Base-by-base conservation (phyloP, 2,113 vertebrate species). In the Alligator sinensis region DNA sequence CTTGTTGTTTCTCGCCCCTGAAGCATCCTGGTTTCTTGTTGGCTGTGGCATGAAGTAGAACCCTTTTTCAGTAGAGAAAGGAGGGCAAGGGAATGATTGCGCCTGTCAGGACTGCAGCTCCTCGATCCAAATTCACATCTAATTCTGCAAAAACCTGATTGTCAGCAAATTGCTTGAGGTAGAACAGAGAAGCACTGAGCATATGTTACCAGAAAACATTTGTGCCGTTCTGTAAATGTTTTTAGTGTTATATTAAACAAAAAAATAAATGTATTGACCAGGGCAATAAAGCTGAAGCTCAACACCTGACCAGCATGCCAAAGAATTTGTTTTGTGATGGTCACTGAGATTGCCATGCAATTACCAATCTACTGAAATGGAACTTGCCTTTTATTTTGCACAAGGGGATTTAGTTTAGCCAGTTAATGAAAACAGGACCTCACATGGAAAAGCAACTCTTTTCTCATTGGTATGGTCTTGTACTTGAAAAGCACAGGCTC, bases 131-230 rank as follows among this genome's bases (percentile, higher is more conserved):
- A 96, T 90, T 95, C 79, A 9, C 85, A 95, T 81, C 90, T 95
- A 92, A 95, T 96, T 95, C 92, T 84, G 94, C 81, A 93, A 88
- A 96, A 96, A 85, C 94, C 93, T 91, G 18, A 87, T 77, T 94
- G 93, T 97, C 95, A 96, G 91, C 95, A 96, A 97, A 97, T 92
- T 92, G 94, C 93, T 94, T n/a, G 91, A 94, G 92, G 94, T 95
- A 91, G 92, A 95, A 94, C 93, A 94, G 95, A 63, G 93, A 87
- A 94, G 80, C 85, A 62, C 38, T 57, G 83, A 90, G 92, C 93
- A 96, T 92, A 87, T 89, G 85, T 94, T 96, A 93, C 84, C 80
- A 77, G 93, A 90, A 93, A 91, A 94, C 88, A 84, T 94, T 94
- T 87, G 85, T 74, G 89, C 88, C 88, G 84, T 97, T 97, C 91